Evolutionary conservation across 2,888 invertebrate genomes (phyloP).

Genomic region (Tromatobia lineatoria): DNA sequence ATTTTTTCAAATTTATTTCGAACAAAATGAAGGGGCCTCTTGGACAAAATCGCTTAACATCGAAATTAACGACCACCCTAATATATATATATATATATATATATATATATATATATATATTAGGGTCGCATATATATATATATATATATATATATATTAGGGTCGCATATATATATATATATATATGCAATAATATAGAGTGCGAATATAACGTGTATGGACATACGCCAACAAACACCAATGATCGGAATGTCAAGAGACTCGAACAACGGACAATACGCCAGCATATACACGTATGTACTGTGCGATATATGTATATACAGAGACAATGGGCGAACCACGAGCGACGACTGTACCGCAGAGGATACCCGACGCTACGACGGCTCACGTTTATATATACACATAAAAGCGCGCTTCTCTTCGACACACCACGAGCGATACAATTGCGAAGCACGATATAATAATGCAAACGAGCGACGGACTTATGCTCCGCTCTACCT

Average conservation of each 20-base stretch:
- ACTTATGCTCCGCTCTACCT: constrained; percentile 56
- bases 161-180: not conserved
- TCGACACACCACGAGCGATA: constrained; percentile 61
- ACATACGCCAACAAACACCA: constrained; percentile 58
- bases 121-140: no score
- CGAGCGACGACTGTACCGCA: constrained; percentile 6
- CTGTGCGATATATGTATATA: constrained; percentile 33
- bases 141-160: no score
- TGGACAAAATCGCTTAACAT: no score
- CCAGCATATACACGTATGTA: constrained; percentile 23
- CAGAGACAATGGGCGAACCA: constrained; percentile 52
- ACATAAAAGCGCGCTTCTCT: constrained; percentile 27
- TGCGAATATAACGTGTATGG: constrained; percentile 58
- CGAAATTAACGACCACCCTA: no score
- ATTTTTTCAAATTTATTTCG: no score
- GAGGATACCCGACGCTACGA: constrained; percentile 33
- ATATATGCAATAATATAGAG: constrained; percentile 44
- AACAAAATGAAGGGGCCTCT: no score
- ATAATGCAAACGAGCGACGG: constrained; percentile 66
- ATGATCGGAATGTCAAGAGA: constrained; percentile 64
- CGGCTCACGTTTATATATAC: constrained; percentile 34
- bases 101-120: no score
- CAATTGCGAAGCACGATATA: constrained; percentile 68
- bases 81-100: no score
- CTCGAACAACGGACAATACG: constrained; percentile 50